These are phyloP conservation scores for Leptinotarsa tumamoca DNA, from an alignment of 2,888 invertebrate species.

Conservation along the genomic window DNA sequence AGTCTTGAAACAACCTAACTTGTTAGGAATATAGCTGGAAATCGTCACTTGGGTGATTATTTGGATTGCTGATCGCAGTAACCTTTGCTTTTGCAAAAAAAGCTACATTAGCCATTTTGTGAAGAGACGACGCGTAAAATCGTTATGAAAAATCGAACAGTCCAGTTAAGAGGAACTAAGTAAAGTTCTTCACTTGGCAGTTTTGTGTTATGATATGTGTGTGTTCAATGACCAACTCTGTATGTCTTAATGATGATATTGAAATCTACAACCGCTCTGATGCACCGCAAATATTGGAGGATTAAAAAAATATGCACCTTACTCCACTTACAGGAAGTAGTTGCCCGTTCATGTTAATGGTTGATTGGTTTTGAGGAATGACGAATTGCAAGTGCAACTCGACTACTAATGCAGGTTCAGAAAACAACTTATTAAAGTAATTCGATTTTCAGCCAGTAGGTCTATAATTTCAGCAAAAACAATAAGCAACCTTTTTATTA, in stretches of 20 bases:
- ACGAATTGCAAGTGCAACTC: slow-evolving; percentile 2
- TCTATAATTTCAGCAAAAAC: slow-evolving; percentile 24
- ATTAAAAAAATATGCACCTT: not conserved
- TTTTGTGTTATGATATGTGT: too few relatives aligned
- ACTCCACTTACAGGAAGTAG: not conserved
- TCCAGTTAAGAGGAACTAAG: not conserved
- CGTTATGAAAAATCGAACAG: too few relatives aligned
- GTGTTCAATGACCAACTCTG: too few relatives aligned
- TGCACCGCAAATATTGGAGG: not conserved
- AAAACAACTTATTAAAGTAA: slow-evolving; percentile 4
- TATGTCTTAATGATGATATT: too few relatives aligned
- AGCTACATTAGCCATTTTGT: not conserved
- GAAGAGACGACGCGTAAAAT: not conserved
- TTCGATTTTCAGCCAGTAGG: slow-evolving; percentile 2
- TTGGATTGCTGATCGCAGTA: too few relatives aligned
- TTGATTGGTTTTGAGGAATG: slow-evolving; percentile 1
- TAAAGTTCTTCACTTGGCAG: too few relatives aligned
- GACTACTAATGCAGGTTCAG: not conserved
- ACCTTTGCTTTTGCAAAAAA: too few relatives aligned
- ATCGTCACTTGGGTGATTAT: too few relatives aligned
- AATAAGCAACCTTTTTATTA: slow-evolving; percentile 13
- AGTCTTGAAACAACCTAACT: too few relatives aligned
- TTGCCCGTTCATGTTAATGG: slow-evolving; percentile 9
- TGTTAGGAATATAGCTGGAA: too few relatives aligned
- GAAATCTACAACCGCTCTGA: too few relatives aligned